Base-by-base conservation (phyloP, 2,113 vertebrate species). In the Takifugu bimaculatus region DNA sequence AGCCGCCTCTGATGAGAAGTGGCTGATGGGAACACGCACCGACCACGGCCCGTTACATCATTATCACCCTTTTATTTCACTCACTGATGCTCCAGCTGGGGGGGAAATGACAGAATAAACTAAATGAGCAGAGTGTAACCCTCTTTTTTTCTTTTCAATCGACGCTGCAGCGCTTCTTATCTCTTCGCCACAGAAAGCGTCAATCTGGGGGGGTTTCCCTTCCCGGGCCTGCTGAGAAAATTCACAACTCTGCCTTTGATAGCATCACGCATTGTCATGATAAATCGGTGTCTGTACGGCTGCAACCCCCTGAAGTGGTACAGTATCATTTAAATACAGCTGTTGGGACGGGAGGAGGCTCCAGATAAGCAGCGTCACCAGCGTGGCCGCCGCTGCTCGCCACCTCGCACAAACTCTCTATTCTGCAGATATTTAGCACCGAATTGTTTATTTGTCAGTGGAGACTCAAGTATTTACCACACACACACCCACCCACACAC, bases 361-460 rank as follows among this genome's bases (percentile, higher is more conserved):
- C 0, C 45, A 65, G 50, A 73, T 58, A 55, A 58, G 53, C 25
- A 47, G 20, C 20, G 20, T 20, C 20, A 20, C 20, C 20, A 47
- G 54, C 14, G 43, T 72, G 50, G 43, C 11, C 48, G 42, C 43
- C 32, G 20, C 53, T 26, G 54, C 42, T 55, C 39, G 52, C n/a
- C 29, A 26, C 51, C 42, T 26, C 52, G 43, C 54, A 65, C 57
- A 29, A 49, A 68, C 44, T 2, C 35, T 43, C 14, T 39, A 44
- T 62, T 54, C 35, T 2, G 54, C 61, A 39, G n/a, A 54, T 51
- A 64, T 77, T 80, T 82, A 63, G 59, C 79, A 70, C 59, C 25
- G 3, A 12, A 13, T 70, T 79, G 75, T 82, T 80, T 75, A 71
- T 83, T 83, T 85, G 72, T 68, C 13, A 58, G 26, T 28, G 55